Evolutionary conservation across 2,888 invertebrate genomes (phyloP), one percentile per base, ranked within the genome.

Genomic region (Operophtera brumata): DNA sequence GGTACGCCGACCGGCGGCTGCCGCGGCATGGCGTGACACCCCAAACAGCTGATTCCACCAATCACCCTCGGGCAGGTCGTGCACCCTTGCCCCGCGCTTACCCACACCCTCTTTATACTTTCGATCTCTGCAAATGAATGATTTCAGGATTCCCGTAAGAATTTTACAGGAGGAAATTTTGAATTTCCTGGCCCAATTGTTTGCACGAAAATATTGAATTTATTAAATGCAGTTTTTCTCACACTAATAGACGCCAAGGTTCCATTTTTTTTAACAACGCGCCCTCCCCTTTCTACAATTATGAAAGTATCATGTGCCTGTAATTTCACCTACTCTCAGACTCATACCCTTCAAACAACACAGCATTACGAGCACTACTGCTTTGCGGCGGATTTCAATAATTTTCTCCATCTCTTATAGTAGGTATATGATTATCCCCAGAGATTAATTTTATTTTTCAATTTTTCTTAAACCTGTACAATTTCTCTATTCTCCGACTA

Each of bases 41-140:
- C 87, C 82, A 82, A 84, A 84, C 80, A 89, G 90, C 89, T 89
- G 90, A 88, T 88, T 75, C 81, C 74, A 77, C 80, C 79, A 77
- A 73, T 74, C 75, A 79, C 77, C 79, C 70, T 70, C 69, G 66
- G 70, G 57, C 69, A 77, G 83, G 82, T 77, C 82, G 79, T 84
- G 84, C 80, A 84, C 85, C 85, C 84, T 78, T 76, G 77, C 70
- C 67, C 75, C 46, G 73, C 73, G 69, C 71, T 54, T 69, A 60
- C 69, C 70, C 68, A 36, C 54, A 64, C 71, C 75, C 77, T 80
- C 80, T 73, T n/a, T 62, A 52, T 75, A 79, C 80, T 82, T 84
- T 81, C 81, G 71, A 80, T 84, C 69, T 85, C 69, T 58, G 54
- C 66, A 67, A 70, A 72, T 57, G 67, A 65, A 59, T 58, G 53